phyloP scores from a whole-genome alignment of 2,113 vertebrate genomes.

The Petaurus breviceps region DNA sequence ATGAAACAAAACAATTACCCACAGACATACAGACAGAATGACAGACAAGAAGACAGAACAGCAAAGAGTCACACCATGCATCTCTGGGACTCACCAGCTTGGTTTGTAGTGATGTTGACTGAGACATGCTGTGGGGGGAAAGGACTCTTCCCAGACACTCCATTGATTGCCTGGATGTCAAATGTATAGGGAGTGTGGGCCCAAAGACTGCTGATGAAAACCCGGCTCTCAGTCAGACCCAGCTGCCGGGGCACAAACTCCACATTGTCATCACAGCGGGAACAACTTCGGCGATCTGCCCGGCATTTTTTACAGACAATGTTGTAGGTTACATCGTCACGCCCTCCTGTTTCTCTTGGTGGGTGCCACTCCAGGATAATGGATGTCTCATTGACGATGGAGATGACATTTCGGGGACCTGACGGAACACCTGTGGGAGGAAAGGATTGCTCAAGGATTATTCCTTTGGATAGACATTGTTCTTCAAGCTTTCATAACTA shows the following conservation, averaged over 20 bases:
- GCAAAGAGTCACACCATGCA: neutral
- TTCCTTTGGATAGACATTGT: neutral
- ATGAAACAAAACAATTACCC: neutral
- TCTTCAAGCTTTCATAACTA: neutral
- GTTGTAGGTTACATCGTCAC: slow-evolving; percentile 96
- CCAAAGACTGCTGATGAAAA: slow-evolving; percentile 97
- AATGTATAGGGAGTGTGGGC: slow-evolving; percentile 97
- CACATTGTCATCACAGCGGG: slow-evolving; percentile 97
- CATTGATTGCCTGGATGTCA: slow-evolving; percentile 97
- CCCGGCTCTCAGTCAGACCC: slow-evolving; percentile 92
- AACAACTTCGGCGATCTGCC: slow-evolving; percentile 92
- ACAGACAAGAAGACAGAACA: neutral
- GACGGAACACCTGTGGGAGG: slow-evolving; percentile 92
- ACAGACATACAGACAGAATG: neutral
- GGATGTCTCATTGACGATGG: slow-evolving; percentile 96
- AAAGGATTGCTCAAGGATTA: slow-evolving; percentile 10
- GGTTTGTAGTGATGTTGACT: slow-evolving; percentile 99
- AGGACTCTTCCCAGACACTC: slow-evolving; percentile 96
- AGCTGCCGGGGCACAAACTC: slow-evolving; percentile 95
- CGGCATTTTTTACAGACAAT: slow-evolving; percentile 98
- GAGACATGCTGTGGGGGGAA: slow-evolving; percentile 96
- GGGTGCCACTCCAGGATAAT: slow-evolving; percentile 98
- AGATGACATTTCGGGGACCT: slow-evolving; percentile 96
- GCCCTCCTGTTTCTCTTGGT: slow-evolving; percentile 93
- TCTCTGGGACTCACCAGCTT: slow-evolving; percentile 90